Evolutionary conservation across 2,797 vertebrate genomes (phyloP).

Genomic region (Gymnoscopelus microlampas): DNA sequence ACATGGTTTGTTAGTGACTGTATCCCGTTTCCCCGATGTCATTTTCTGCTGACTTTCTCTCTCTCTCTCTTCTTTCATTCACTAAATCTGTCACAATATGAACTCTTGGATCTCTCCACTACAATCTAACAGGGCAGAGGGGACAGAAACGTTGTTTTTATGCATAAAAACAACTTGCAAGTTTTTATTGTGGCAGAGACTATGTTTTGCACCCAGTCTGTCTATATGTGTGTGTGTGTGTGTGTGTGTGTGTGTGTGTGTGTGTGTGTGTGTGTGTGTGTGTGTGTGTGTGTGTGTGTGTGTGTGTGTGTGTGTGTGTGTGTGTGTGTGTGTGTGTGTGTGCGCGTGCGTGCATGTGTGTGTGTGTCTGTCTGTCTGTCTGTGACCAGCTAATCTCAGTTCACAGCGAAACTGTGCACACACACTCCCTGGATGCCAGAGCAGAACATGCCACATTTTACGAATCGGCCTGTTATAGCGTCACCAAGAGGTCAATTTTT

Average conservation of each 20-base stretch:
- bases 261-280: slow-evolving; percentile 24
- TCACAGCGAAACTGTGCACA: no score
- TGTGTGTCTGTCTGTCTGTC: no score
- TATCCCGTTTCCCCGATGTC: neutral
- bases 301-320: neutral
- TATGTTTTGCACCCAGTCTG: neutral
- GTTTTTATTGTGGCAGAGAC: no score
- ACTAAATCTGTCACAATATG: neutral
- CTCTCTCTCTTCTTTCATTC: neutral
- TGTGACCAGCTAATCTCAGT: no score
- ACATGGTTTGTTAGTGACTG: no score
- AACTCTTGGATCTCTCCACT: neutral
- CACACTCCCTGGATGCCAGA: no score
- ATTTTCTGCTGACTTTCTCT: neutral
- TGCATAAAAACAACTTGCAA: no score
- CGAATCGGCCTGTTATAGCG: no score
- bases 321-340: slow-evolving; percentile 33
- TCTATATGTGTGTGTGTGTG: slow-evolving; percentile 17
- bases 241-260: slow-evolving; percentile 2
- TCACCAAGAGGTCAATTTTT: no score
- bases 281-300: neutral
- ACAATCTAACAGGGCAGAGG: slow-evolving; percentile 3
- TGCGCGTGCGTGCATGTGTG: no score
- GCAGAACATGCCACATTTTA: no score
- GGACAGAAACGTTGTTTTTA: neutral